Base-by-base conservation (phyloP, 2,113 vertebrate genomes). In the Apodemus speciosus region DNA sequence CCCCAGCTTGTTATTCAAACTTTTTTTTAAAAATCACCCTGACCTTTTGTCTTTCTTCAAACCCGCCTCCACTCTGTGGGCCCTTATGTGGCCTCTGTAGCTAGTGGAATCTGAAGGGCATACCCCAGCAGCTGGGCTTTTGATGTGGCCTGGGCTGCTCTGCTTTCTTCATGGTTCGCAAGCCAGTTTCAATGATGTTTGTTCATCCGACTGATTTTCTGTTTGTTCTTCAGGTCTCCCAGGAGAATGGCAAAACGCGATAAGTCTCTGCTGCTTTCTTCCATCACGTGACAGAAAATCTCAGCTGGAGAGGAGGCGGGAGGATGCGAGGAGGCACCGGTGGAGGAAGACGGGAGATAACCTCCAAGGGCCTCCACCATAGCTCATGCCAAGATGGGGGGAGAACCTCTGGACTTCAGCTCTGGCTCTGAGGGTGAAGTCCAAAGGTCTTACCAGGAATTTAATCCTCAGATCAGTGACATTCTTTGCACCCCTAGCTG, bases 11-110 rank as follows among this genome's bases (percentile, higher is more conserved):
- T 81, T 92, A 72, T 90, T 96, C 81, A 94, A 73, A 23, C 46
- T 49, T 16, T n/a, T 62, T 80, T 43, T 56, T 62, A 14, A 64
- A 30, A 13, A n/a, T 85, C n/a, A 85, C 35, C 80, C 60, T 97
- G 96, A 96, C 95, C 95, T 97, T 96, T 97, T 86, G 2, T 92
- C 46, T 91, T 62, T 94, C 90, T 94, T 92, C 80, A 94, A 87
- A 58, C 20, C 14, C 35, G 0, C 60, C 85, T 66, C 86, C 81
- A 66, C 79, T 68, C 87, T 85, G 0, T 4, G 23, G 35, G 30
- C 23, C 85, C 71, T 88, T 92, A 10, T 13, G 9, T 9, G 40
- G 51, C 51, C 85, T 83, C 68, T 1, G 13, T 21, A 38, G 66
- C 49, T 79, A 69, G 62, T 90, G 68, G 85, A 93, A 94, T 79